phyloP scores from a whole-genome alignment of 2,113 vertebrate species.

The Brienomyrus brachyistius region DNA sequence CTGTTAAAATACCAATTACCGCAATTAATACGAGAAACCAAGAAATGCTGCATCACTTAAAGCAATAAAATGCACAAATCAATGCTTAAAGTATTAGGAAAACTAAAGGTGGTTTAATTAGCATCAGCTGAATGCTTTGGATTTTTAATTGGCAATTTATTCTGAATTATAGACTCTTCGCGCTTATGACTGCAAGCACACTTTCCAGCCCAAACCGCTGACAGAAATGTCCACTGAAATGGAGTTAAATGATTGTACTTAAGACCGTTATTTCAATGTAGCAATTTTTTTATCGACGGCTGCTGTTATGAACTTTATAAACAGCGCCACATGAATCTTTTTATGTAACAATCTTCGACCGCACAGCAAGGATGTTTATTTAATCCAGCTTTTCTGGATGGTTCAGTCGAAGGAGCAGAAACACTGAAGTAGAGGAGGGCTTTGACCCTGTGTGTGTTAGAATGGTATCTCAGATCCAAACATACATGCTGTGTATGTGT shows the following conservation, averaged over 20 bases:
- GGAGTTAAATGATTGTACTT: neutral
- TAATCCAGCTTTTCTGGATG: neutral
- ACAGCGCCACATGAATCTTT: neutral
- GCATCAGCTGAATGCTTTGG: neutral
- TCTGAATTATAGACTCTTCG: neutral
- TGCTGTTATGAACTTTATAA: neutral
- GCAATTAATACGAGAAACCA: neutral
- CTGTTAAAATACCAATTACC: neutral
- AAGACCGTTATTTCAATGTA: neutral
- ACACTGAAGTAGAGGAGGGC: neutral
- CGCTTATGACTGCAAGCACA: neutral
- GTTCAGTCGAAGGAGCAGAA: neutral
- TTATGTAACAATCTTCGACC: neutral
- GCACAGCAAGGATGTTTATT: neutral
- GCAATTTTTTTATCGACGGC: neutral
- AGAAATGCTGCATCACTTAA: neutral
- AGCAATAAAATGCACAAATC: neutral
- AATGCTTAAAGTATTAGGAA: neutral
- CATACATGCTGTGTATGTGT: neutral
- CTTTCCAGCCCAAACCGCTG: neutral
- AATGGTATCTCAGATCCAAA: neutral
- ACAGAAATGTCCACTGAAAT: neutral
- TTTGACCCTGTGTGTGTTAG: neutral
- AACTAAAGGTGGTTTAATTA: neutral
- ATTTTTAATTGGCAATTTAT: neutral